phyloP scores from a whole-genome alignment of 2,888 invertebrate species.

The Scotopteryx bipunctaria region DNA sequence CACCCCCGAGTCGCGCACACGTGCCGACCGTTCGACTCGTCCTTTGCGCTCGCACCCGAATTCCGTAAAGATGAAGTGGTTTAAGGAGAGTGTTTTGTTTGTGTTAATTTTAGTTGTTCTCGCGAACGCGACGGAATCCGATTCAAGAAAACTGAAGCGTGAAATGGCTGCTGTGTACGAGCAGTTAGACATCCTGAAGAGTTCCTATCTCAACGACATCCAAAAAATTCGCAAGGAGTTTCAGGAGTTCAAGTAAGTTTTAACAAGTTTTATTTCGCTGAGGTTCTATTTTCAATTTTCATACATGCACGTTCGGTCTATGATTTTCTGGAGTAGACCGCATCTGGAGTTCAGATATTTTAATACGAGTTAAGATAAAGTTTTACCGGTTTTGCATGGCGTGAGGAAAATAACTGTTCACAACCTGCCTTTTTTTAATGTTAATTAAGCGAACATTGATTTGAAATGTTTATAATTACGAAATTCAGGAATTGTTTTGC shows the following conservation, averaged over 20 bases:
- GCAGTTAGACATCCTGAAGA: constrained; percentile 59
- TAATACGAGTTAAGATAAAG: too few relatives aligned
- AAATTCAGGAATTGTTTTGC: too few relatives aligned
- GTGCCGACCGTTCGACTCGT: constrained; percentile 34
- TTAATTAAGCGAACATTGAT: too few relatives aligned
- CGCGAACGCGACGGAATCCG: constrained; percentile 50
- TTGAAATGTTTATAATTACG: too few relatives aligned
- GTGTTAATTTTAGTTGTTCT: constrained; percentile 46
- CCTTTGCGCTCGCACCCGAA: constrained; percentile 32
- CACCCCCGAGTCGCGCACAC: constrained; percentile 42
- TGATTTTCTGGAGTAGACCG: too few relatives aligned
- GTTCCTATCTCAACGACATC: constrained; percentile 54
- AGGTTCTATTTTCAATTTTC: too few relatives aligned
- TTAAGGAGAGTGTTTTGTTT: constrained; percentile 48
- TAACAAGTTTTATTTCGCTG: too few relatives aligned
- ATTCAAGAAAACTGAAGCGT: constrained; percentile 41
- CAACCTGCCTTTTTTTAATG: too few relatives aligned
- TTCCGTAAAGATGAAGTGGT: constrained; percentile 58
- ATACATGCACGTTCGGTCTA: too few relatives aligned
- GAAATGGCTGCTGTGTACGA: constrained; percentile 56
- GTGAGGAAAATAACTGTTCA: too few relatives aligned
- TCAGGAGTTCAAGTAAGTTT: constrained; percentile 71
- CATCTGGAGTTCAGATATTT: too few relatives aligned
- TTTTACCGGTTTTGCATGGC: too few relatives aligned
- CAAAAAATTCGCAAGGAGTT: constrained; percentile 59